These are phyloP conservation scores for Teleogryllus occipitalis DNA, from an alignment of 1,140 invertebrate species.

Conservation along the genomic window DNA sequence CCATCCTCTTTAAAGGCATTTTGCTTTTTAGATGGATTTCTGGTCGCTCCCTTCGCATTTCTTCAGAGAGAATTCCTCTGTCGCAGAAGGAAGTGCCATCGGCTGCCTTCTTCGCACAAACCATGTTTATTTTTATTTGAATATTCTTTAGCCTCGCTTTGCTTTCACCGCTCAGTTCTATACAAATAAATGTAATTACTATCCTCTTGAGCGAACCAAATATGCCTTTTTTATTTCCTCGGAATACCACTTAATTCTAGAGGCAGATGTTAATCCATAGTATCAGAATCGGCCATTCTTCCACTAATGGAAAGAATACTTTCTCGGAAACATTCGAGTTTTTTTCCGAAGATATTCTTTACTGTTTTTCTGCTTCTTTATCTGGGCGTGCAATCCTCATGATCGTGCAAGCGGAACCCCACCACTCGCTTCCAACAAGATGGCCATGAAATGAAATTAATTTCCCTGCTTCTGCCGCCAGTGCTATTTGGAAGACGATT, in stretches of 20 bases:
- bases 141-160: neutral
- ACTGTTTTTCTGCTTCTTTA: neutral
- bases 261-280: neutral
- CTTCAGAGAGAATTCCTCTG: neutral
- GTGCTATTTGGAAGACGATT: neutral
- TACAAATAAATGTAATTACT: neutral
- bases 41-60: neutral
- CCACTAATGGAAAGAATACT: constrained; percentile 1
- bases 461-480: neutral
- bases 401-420: neutral
- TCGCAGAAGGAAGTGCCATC: neutral
- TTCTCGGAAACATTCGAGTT: neutral
- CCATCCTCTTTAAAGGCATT: too few species aligned
- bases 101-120: neutral
- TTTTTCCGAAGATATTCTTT: constrained; percentile 1
- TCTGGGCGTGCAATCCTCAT: neutral
- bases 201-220: neutral
- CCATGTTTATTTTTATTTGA: neutral
- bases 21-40: neutral
- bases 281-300: neutral
- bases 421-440: neutral
- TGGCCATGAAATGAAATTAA: neutral
- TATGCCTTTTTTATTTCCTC: neutral
- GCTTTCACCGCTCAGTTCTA: neutral
- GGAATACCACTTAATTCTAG: neutral